Evolutionary conservation across 2,113 vertebrate genomes (phyloP), one percentile per base, ranked within the genome.

Genomic region (Chloropsis cyanopogon): DNA sequence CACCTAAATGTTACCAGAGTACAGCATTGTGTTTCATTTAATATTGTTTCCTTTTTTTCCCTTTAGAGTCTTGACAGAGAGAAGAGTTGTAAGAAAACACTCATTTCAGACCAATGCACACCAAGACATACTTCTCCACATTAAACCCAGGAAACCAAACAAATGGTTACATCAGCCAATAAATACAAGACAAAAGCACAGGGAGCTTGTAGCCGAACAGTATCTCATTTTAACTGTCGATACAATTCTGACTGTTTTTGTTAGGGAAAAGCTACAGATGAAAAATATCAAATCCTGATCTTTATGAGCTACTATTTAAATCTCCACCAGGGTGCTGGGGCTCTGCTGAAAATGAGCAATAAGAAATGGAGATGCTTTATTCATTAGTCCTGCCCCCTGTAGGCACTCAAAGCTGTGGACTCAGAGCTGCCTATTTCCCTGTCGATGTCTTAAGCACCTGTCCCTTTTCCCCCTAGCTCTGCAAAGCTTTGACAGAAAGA

Each of bases 181-280:
- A 91, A 87, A 85, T 10, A 31, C 22, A 83, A 86, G 54, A 66
- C 39, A 76, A 47, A 92, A 85, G 46, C 2, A 1, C 29, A 39
- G 4, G 35, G 33, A 65, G 35, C 16, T 33, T 18, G 18, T 7
- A 65, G 69, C 16, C 0, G 0, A 69, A 18, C 7, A 39, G 4
- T 66, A 42, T 11, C 14, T 91, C 56, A 42, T 73, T 71, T 60
- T 85, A 87, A 77, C 6, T 63, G 26, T 42, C 5, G 0, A 2
- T 16, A 69, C 50, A 77, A 15, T 54, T 88, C 79, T 69, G 65
- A 52, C 50, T 46, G 11, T 0, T 82, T 66, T 47, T 79, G 68
- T 77, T 54, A 22, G 26, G 29, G 14, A n/a, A 47, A 80, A 90
- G 49, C 14, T 85, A 26, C 46, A 25, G n/a, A 28, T 44, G 15